phyloP scores from a whole-genome alignment of 2,888 invertebrate species.

The Smittia aterrima region DNA sequence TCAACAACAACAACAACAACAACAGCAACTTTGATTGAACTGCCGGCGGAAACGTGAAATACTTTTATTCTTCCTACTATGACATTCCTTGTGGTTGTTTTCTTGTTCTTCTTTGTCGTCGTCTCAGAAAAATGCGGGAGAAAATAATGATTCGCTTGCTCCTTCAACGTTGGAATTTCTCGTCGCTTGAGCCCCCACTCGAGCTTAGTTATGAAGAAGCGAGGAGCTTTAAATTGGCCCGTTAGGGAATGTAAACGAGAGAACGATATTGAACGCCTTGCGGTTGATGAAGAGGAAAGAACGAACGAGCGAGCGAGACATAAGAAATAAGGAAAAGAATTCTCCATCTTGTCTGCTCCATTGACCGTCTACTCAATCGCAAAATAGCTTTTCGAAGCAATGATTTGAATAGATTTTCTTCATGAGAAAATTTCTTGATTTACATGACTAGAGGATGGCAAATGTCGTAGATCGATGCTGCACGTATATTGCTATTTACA shows the following conservation, averaged over 20 bases:
- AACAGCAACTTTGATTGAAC: too few relatives aligned
- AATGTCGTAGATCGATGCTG: conserved; percentile 53
- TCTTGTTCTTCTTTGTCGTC: background rate
- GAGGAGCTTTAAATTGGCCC: background rate
- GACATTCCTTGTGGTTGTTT: background rate
- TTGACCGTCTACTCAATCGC: background rate
- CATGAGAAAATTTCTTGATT: conserved; percentile 43
- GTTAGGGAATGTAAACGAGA: background rate
- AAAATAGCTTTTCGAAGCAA: background rate
- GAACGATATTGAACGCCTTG: background rate
- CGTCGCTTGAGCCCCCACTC: background rate
- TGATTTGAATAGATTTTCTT: conserved; percentile 21
- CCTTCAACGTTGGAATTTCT: background rate
- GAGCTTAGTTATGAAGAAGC: background rate
- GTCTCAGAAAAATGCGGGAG: background rate
- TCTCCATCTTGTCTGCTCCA: conserved; percentile 1
- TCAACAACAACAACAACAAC: background rate
- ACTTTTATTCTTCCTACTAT: background rate
- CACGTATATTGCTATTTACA: conserved; percentile 13
- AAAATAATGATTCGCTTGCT: background rate
- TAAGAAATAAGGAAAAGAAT: background rate
- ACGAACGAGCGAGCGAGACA: too few relatives aligned
- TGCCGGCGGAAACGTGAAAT: background rate
- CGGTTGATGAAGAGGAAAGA: background rate
- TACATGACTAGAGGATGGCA: conserved; percentile 55